Base-by-base conservation (phyloP, 2,888 invertebrate genomes). In the Lithophane leautieri region DNA sequence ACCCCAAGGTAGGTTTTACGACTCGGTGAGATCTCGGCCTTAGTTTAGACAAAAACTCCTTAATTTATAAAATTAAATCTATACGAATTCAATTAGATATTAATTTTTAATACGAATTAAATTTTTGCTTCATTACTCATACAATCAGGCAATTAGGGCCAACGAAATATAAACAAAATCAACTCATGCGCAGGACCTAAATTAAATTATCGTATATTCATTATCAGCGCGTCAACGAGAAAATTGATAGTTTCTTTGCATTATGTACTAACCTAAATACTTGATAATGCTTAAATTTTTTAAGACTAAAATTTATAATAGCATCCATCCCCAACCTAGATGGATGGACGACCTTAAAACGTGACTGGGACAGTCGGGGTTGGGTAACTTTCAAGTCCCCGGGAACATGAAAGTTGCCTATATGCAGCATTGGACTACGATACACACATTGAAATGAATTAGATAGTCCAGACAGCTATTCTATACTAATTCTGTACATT, bases 131-230 rank as follows among this genome's bases (percentile, higher is more conserved):
- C 8, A 63, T 44, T 60, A 67, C 34, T 68, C 58, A 61, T 66
- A n/a, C 14, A 70, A 54, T 73, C 44, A 52, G 60, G 28, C 40
- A 82, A 82, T 82, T 83, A 71, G 44, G 79, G 79, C 28, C 79
- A 79, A 28, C 73, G 2, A 56, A 52, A 78, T 25, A 65, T 83
- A 68, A 73, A 83, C 79, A 83, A 63, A 63, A 76, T 50, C 71
- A 68, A 70, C 73, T 66, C 66, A 61, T 69, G 19, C 71, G 81
- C 71, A 84, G 70, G 73, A 81, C 73, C 73, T 68, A 68, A 34
- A 63, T 73, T 25, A 54, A 69, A 70, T 83, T 79, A 82, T 78
- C 78, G 19, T 44, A 56, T 40, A 73, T 61, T 16, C 40, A 34
- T 44, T 82, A 78, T 78, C 79, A 60, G 54, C 9, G 40, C 44